Base-by-base conservation (phyloP, 2,113 vertebrate genomes). In the Panthera uncia region DNA sequence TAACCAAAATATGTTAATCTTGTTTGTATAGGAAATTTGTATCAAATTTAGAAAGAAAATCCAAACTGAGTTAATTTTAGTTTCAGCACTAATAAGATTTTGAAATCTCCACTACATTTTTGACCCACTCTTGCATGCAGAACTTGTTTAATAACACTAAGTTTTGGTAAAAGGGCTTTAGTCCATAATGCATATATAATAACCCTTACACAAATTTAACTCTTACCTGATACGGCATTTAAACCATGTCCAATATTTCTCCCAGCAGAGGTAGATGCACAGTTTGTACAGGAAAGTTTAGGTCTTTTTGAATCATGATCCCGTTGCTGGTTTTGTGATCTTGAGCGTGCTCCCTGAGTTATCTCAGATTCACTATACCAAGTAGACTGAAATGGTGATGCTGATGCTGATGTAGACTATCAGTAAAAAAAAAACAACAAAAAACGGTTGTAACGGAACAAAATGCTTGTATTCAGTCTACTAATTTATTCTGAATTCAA, bases 301-400 rank as follows among this genome's bases (percentile, higher is more conserved):
- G 99, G 99, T 98, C 99, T 99, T 99, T 99, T 99, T 89, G 99
- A 99, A 97, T 99, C 99, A 16, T 98, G 99, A 96, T 99, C 99
- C 94, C 99, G 99, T 79, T 98, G 98, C 89, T 99, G 98, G 92
- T 98, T 99, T 89, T 99, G 99, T 33, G 99, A 98, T 97, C 99
- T 99, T n/a, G 99, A 99, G 92, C 99, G 99, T 41, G 99, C 98
- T 97, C 99, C 99, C 97, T 99, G 98, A 98, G 99, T 99, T 97
- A 99, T 98, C 98, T 99, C 99, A 65, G 99, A 98, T 73, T 99
- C 99, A 97, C 98, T 98, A 5, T 98, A 99, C 99, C 98, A 99
- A 7, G 98, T 79, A 97, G 99, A 97, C n/a, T 99, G 97, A 98
- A 99, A 98, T 96, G 98, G 97, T 89, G 99, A 98, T 55, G 98